Conservation (phyloP, 2,113 vertebrate species). For the Trichomycterus rosablanca region DNA sequence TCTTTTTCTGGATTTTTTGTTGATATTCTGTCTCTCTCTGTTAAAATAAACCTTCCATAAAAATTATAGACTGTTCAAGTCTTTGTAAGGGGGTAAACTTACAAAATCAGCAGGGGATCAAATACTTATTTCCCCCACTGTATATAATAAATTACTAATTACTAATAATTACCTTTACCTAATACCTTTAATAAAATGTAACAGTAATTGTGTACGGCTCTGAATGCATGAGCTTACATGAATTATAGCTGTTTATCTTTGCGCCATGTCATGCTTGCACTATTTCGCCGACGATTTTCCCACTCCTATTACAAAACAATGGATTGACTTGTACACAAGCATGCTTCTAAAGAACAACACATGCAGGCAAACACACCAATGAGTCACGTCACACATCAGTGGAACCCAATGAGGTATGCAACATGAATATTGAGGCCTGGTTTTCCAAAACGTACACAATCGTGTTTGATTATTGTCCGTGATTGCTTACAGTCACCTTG, state of each 20-base stretch:
- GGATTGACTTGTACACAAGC: neutral
- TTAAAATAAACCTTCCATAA: no score
- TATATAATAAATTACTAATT: no score
- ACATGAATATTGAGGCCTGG: slow-evolving; percentile 40
- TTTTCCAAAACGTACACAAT: slow-evolving; percentile 54
- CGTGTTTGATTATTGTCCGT: slow-evolving; percentile 55
- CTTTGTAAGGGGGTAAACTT: no score
- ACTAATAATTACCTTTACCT: no score
- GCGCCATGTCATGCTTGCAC: neutral
- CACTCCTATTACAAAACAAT: slow-evolving; percentile 6
- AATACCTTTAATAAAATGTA: no score
- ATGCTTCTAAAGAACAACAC: neutral
- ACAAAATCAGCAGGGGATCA: no score
- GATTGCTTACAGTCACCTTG: slow-evolving; percentile 26
- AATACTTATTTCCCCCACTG: no score
- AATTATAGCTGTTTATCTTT: neutral
- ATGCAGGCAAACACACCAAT: slow-evolving; percentile 3
- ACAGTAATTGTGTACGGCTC: no score
- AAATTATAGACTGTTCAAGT: no score
- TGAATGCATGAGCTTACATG: neutral
- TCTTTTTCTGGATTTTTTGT: no score
- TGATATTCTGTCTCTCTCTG: no score
- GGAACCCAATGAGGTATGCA: slow-evolving; percentile 57
- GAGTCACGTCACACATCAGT: slow-evolving; percentile 46
- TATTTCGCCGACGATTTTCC: slow-evolving; percentile 1